Conservation (phyloP, 2,888 invertebrate species). For the Orthonevra nobilis region DNA sequence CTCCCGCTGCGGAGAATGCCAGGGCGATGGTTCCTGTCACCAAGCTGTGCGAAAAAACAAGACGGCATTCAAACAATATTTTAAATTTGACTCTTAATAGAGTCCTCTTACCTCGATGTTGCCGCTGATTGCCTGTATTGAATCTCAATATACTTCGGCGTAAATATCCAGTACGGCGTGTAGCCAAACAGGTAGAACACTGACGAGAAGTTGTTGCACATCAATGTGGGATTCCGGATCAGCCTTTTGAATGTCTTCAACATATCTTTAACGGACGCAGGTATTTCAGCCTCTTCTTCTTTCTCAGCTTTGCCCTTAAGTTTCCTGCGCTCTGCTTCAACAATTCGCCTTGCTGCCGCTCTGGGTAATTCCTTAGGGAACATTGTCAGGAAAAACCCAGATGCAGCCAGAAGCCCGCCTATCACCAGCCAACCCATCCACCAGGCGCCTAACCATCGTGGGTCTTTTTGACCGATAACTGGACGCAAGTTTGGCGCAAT, state of each 20-base stretch:
- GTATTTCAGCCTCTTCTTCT: conserved; percentile 74
- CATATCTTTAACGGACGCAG: conserved; percentile 83
- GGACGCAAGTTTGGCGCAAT: conserved; percentile 85
- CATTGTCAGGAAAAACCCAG: conserved; percentile 83
- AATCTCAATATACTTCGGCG: conserved; percentile 91
- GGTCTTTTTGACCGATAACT: conserved; percentile 85
- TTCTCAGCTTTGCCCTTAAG: conserved; percentile 48
- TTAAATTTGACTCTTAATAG: neutral
- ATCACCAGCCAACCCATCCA: conserved; percentile 88
- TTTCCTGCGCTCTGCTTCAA: conserved; percentile 76
- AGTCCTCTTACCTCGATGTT: neutral
- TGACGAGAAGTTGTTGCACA: conserved; percentile 87
- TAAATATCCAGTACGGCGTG: conserved; percentile 89
- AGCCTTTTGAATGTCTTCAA: conserved; percentile 84
- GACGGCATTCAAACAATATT: too few relatives aligned
- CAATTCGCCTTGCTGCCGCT: conserved; percentile 82
- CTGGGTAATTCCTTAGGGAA: conserved; percentile 87
- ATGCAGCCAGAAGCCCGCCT: conserved; percentile 82
- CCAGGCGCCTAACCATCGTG: conserved; percentile 92
- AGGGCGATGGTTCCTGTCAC: conserved; percentile 87
- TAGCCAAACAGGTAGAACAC: conserved; percentile 87
- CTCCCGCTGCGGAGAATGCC: conserved; percentile 86
- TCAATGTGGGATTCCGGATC: conserved; percentile 84
- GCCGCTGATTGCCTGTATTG: conserved; percentile 85
- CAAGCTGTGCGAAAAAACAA: conserved; percentile 80